Evolutionary conservation across 2,797 vertebrate genomes (phyloP).

Genomic region (Microctenopoma stevenorrisi): DNA sequence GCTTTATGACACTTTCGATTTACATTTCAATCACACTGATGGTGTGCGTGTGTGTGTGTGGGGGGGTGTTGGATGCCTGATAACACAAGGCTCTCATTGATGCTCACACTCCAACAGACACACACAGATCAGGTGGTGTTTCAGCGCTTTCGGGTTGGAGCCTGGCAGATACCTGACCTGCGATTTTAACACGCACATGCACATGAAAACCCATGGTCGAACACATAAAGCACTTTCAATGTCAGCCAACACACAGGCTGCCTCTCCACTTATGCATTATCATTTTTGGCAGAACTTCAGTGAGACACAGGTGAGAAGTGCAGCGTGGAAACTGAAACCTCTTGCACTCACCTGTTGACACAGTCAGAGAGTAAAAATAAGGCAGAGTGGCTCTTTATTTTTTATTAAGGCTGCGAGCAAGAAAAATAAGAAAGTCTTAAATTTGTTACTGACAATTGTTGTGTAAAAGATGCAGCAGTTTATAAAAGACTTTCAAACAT

Average conservation of each 20-base stretch:
- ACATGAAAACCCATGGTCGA: conserved; percentile 9
- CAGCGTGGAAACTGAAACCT: conserved; percentile 52
- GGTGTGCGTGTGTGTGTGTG: no score
- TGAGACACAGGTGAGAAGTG: conserved; percentile 70
- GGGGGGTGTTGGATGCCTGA: conserved; percentile 23
- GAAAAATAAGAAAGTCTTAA: conserved; percentile 4
- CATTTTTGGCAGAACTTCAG: conserved; percentile 69
- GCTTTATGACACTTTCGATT: conserved; percentile 72
- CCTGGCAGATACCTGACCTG: conserved; percentile 52
- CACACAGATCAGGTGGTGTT: conserved; percentile 53
- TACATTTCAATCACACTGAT: conserved; percentile 66
- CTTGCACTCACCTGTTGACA: conserved; percentile 60
- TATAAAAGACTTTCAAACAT: conserved; percentile 16
- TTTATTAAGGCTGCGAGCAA: conserved; percentile 42
- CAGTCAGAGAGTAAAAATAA: conserved; percentile 51
- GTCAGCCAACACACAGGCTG: conserved; percentile 24
- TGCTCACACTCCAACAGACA: conserved; percentile 32
- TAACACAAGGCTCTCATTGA: conserved; percentile 74
- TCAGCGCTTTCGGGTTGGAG: conserved; percentile 40
- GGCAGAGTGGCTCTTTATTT: conserved; percentile 52
- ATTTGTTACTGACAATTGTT: conserved; percentile 42
- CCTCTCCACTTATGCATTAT: conserved; percentile 51
- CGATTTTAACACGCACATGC: conserved; percentile 32
- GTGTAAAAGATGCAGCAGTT: conserved; percentile 4
- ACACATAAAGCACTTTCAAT: conserved; percentile 23